Base-by-base conservation (phyloP, 2,888 invertebrate species). In the Drosophila algonquin region DNA sequence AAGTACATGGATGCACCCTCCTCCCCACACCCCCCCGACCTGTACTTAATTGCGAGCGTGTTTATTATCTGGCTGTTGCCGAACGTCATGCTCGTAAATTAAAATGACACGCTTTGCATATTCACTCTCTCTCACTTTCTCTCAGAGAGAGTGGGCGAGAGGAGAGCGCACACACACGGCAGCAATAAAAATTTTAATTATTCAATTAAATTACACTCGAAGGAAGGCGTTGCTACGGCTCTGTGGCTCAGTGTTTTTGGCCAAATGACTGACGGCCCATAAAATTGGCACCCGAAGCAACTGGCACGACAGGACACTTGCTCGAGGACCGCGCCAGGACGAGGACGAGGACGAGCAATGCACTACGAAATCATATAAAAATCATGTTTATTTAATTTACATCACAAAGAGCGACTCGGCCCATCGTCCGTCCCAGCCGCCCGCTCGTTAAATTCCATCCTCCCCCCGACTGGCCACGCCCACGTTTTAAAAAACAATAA, bases 351-450 rank as follows among this genome's bases (percentile, higher is more conserved):
- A 30, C 46, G 54, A 57, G 70, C 32, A 69, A 18, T 27, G 40
- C 44, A 71, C 72, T 50, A 54, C 50, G 69, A 89, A 88, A 85
- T 86, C 90, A 72, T 78, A 88, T 88, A 79, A 86, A 71, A 84
- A 84, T 86, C 89, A 89, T 86, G 87, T 89, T 89, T 89, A 89
- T 89, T 86, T 89, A 73, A 89, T 89, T 89, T 89, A 81, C 87
- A 86, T 89, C 78, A 80, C 75, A 86, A 87, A 80, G 50, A n/a
- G 40, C 40, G 40, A 2, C 6, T 2, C 40, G 35, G 65, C 10
- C 32, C 35, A 1, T 3, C 12, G 35, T 12, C 58, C 56, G 56
- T 70, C 65, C 52, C 62, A 59, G 63, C 69, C 64, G 56, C 54
- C 54, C 59, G 86, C 67, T 83, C 84, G 84, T 85, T 89, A 85